phyloP scores from a whole-genome alignment of 2,888 invertebrate genomes.

The Cataglyphis albicans region DNA sequence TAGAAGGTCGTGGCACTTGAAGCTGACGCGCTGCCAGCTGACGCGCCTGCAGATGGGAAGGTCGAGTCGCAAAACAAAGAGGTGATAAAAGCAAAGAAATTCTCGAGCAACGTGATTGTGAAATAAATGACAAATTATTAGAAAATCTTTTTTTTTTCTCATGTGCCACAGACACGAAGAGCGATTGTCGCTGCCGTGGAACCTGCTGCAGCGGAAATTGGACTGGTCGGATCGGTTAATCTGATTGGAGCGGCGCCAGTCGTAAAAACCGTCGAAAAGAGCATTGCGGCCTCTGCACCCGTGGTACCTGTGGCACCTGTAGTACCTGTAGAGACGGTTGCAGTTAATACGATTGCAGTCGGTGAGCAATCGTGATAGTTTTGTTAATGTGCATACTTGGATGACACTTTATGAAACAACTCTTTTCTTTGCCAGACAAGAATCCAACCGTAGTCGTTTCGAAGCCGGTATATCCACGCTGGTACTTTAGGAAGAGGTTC shows the following conservation, averaged over 20 bases:
- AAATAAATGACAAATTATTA: background rate
- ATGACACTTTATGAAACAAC: background rate
- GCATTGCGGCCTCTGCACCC: background rate
- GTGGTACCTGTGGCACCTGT: background rate
- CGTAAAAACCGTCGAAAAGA: constrained; percentile 21
- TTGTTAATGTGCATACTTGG: background rate
- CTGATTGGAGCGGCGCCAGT: constrained; percentile 2
- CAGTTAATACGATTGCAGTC: background rate
- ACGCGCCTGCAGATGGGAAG: constrained; percentile 32
- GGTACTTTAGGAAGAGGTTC: constrained; percentile 77
- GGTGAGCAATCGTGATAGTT: constrained; percentile 22
- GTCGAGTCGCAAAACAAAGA: constrained; percentile 8
- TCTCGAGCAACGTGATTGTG: background rate
- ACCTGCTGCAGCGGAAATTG: background rate
- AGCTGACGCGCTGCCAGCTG: constrained; percentile 45
- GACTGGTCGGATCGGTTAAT: constrained; percentile 14
- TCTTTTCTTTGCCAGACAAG: background rate
- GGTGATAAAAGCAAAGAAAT: constrained; percentile 10
- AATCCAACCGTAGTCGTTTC: background rate
- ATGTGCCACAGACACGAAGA: constrained; percentile 35
- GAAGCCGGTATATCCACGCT: constrained; percentile 66
- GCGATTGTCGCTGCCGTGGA: background rate
- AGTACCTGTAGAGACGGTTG: background rate
- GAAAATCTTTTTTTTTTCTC: background rate
- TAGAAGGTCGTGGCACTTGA: constrained; percentile 17